Evolutionary conservation across 2,888 invertebrate genomes (phyloP).

Genomic region (Trissoscelio sp.): DNA sequence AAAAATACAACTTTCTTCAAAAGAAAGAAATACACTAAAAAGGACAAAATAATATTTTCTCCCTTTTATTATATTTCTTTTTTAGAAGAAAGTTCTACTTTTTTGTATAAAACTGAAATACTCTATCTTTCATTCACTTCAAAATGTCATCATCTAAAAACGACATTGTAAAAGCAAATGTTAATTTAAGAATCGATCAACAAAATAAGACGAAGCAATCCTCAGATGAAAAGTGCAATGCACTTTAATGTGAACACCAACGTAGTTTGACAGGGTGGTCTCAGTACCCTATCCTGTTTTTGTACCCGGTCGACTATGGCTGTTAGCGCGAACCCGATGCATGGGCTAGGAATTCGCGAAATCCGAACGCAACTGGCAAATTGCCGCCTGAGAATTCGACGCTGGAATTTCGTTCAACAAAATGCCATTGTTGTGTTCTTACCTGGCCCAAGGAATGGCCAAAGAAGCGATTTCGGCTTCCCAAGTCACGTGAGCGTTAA

Average conservation of each 20-base stretch:
- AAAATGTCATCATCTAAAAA: no score
- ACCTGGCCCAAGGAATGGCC: constrained; percentile 78
- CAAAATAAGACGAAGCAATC: no score
- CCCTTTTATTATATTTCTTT: no score
- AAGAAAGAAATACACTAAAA: no score
- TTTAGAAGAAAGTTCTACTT: no score
- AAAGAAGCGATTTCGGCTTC: constrained; percentile 73
- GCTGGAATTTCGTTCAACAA: constrained; percentile 79
- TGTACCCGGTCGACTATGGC: constrained; percentile 72
- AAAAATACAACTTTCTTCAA: no score
- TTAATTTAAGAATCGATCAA: no score
- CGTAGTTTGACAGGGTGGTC: constrained; percentile 76
- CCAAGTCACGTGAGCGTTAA: constrained; percentile 62
- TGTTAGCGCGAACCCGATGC: constrained; percentile 75
- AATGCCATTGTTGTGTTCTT: constrained; percentile 80
- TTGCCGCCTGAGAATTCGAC: constrained; percentile 78
- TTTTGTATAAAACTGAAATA: no score
- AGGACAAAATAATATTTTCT: no score
- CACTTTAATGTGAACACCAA: constrained; percentile 65
- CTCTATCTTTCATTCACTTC: no score
- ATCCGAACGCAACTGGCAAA: constrained; percentile 81
- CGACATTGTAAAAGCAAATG: no score
- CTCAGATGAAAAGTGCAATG: constrained; percentile 40
- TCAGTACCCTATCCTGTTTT: constrained; percentile 76
- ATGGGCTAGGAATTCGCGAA: constrained; percentile 80